Evolutionary conservation across 2,888 invertebrate species (phyloP).

Genomic region (Dorcus parallelipipedus): DNA sequence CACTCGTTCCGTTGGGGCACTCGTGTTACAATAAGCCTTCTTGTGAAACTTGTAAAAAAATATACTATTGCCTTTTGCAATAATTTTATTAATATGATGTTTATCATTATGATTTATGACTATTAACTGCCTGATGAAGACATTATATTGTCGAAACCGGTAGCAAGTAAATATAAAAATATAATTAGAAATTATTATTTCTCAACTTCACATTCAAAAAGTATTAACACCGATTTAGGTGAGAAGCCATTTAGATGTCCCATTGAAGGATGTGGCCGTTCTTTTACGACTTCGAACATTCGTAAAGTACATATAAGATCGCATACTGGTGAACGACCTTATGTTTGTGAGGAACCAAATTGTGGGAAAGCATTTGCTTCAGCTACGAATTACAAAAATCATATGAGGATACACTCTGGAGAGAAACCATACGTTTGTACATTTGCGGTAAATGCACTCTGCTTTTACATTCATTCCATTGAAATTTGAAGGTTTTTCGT

Average conservation of each 20-base stretch:
- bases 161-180: too few relatives aligned
- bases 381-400: conserved; percentile 67
- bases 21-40: too few relatives aligned
- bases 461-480: too few relatives aligned
- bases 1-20: too few relatives aligned
- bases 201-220: too few relatives aligned
- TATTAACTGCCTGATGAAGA: too few relatives aligned
- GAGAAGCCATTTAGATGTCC: conserved; percentile 55
- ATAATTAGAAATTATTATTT: too few relatives aligned
- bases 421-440: conserved; percentile 65
- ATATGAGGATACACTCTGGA: conserved; percentile 65
- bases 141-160: too few relatives aligned
- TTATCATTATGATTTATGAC: too few relatives aligned
- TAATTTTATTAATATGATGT: too few relatives aligned
- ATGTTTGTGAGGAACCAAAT: conserved; percentile 55
- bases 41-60: too few relatives aligned
- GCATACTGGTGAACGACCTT: conserved; percentile 67
- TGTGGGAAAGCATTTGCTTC: conserved; percentile 65
- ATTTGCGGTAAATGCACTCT: conserved; percentile 43
- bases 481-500: neutral
- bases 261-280: conserved; percentile 58
- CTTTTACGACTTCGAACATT: conserved; percentile 68
- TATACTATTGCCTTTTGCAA: too few relatives aligned
- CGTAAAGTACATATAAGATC: conserved; percentile 64
- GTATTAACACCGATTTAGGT: conserved; percentile 30